A percentile compares a stretch with the other conserved stretches of the same genome.
Conservation (phyloP, 2,888 invertebrate genomes). For the Hirtodrosophila cameraria region DNA sequence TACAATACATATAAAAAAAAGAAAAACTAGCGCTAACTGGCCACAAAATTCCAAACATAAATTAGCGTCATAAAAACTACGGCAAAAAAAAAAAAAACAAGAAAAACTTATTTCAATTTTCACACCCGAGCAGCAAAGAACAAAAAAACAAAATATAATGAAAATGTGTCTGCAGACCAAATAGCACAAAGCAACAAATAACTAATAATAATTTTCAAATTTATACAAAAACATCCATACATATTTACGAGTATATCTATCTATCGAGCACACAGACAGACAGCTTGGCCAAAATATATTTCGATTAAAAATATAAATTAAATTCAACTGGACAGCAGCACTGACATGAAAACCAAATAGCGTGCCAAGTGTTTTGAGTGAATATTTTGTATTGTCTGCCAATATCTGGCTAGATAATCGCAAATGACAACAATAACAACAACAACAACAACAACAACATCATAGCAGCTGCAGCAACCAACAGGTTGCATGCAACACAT, state of each 20-base stretch:
- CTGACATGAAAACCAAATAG: conserved; percentile 67
- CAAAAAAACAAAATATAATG: conserved; percentile 18
- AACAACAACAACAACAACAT: conserved; percentile 8
- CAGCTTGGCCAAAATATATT: conserved; percentile 59
- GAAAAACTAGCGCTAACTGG: conserved; percentile 62
- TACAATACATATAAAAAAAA: conserved; percentile 13
- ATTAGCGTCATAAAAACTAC: conserved; percentile 65
- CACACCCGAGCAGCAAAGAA: conserved; percentile 20
- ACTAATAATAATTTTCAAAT: conserved; percentile 76
- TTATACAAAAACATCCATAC: conserved; percentile 61
- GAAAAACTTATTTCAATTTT: conserved; percentile 49
- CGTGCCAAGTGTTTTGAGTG: conserved; percentile 60
- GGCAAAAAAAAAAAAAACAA: conserved; percentile 9
- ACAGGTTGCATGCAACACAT: conserved; percentile 56
- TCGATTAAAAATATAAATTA: conserved; percentile 75
- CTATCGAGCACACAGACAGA: conserved; percentile 34
- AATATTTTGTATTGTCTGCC: conserved; percentile 52
- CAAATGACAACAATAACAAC: conserved; percentile 19
- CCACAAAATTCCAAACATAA: conserved; percentile 70
- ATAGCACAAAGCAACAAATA: conserved; percentile 66
- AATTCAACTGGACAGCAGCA: conserved; percentile 73
- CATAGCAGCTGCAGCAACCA: conserved; percentile 40
- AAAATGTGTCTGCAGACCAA: conserved; percentile 68
- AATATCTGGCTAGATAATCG: conserved; percentile 19
- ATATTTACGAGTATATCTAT: conserved; percentile 39